phyloP scores from a whole-genome alignment of 2,113 vertebrate species.

The Eurypyga helias region DNA sequence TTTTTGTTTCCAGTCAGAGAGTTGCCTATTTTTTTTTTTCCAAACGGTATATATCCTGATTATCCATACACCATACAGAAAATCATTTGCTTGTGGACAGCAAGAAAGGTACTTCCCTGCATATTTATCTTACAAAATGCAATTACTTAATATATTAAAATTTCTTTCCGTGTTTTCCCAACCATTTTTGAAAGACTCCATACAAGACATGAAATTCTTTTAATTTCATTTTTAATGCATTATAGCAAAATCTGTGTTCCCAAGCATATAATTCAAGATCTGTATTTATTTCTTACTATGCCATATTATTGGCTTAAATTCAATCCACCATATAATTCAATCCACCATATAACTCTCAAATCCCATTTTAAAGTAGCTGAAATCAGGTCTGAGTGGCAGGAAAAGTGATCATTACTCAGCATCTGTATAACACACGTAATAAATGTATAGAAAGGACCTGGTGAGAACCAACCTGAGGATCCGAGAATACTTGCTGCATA shows the following conservation, averaged over 20 bases:
- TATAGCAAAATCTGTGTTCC: neutral
- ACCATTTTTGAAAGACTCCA: neutral
- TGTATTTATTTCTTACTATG: neutral
- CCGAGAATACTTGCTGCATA: slow-evolving; percentile 89
- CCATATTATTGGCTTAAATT: neutral
- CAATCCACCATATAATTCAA: neutral
- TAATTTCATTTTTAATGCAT: too few species aligned
- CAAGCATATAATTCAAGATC: neutral
- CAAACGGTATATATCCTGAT: neutral
- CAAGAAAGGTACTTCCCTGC: neutral
- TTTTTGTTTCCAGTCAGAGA: neutral
- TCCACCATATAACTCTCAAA: neutral
- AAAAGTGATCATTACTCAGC: neutral
- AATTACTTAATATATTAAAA: neutral
- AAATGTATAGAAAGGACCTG: neutral
- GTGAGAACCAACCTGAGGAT: slow-evolving; percentile 87
- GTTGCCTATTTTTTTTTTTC: neutral
- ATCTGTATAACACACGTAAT: neutral
- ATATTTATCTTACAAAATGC: neutral
- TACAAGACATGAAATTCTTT: too few species aligned
- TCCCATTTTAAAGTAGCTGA: neutral
- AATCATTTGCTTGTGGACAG: neutral
- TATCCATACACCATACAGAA: neutral
- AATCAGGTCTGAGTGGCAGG: neutral
- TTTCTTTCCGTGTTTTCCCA: neutral